Conservation (phyloP, 2,888 invertebrate genomes). For the Onchidella celtica region DNA sequence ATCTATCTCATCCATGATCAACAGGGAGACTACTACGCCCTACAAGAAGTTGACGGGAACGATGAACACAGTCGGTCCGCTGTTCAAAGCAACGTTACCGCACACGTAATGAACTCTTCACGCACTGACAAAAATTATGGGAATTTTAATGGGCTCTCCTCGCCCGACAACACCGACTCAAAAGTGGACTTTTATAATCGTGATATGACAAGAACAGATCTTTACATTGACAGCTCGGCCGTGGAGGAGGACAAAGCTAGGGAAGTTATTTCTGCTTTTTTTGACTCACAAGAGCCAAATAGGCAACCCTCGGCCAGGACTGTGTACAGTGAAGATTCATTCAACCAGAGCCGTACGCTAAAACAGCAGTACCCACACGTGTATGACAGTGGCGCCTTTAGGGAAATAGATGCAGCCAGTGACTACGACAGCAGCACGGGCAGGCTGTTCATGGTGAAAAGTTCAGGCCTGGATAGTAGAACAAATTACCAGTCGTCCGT, state of each 20-base stretch:
- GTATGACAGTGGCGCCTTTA: not conserved
- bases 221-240: slow-evolving; percentile 20
- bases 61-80: too few relatives aligned
- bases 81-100: not conserved
- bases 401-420: not conserved
- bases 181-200: not conserved
- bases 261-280: slow-evolving; percentile 51
- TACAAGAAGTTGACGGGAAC: slow-evolving; percentile 46
- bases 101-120: not conserved
- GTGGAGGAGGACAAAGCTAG: slow-evolving; percentile 52
- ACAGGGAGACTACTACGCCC: slow-evolving; percentile 48
- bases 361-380: not conserved
- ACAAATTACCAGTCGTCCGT: not conserved
- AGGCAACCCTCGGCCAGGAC: not conserved
- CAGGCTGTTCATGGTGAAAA: not conserved
- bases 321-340: not conserved
- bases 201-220: not conserved
- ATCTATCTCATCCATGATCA: slow-evolving; percentile 50
- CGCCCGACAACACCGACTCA: not conserved
- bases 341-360: not conserved
- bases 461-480: not conserved
- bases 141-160: not conserved
- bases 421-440: not conserved
- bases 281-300: slow-evolving; percentile 28
- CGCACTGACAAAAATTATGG: not conserved